These are phyloP conservation scores for Chelonus insularis DNA, from an alignment of 1,140 invertebrate species.

Conservation along the genomic window DNA sequence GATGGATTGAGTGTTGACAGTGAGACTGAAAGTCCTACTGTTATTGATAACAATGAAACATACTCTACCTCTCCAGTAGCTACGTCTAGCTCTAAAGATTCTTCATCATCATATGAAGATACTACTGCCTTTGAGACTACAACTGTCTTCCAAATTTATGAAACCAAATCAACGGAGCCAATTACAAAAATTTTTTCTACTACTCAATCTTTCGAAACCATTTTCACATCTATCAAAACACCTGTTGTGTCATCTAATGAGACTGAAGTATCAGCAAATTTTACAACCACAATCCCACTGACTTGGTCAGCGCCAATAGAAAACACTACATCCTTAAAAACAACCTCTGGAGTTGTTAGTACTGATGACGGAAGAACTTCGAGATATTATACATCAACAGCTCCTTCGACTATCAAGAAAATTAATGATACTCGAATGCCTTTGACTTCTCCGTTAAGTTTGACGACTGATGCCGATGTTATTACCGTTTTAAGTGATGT, in stretches of 20 bases:
- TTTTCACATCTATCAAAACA: neutral
- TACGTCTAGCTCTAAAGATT: neutral
- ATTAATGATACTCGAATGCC: neutral
- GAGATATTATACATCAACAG: too few species aligned
- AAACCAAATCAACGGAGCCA: neutral
- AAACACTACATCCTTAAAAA: neutral
- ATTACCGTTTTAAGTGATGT: neutral
- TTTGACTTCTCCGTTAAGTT: neutral
- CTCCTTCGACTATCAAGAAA: too few species aligned
- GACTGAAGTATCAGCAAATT: neutral
- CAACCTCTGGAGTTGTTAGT: neutral
- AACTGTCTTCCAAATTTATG: slow-evolving; percentile 17
- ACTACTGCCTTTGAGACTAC: slow-evolving; percentile 6
- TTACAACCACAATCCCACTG: neutral
- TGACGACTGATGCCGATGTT: neutral
- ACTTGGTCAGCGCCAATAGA: neutral
- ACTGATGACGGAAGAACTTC: neutral
- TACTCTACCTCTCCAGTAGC: neutral
- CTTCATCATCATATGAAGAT: neutral
- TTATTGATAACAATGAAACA: neutral
- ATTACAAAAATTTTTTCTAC: neutral
- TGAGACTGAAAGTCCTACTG: neutral
- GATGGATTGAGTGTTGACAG: neutral
- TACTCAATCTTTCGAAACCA: neutral
- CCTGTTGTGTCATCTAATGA: neutral